Conservation (phyloP, 2,888 invertebrate genomes). For the Acrobasis consociella region DNA sequence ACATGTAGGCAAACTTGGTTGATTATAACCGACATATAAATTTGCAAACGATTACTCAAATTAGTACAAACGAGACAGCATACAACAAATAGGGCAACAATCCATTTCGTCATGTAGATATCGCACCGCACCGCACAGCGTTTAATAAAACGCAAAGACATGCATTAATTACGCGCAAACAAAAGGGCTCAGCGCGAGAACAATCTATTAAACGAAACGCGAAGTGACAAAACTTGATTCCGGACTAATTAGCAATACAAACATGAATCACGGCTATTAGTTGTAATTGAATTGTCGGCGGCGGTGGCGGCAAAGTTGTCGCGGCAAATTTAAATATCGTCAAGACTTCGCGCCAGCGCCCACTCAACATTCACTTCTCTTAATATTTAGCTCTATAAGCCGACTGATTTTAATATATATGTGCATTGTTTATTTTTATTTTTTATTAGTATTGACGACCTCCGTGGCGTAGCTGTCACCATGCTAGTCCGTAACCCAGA, state of each 20-base stretch:
- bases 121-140: constrained; percentile 9
- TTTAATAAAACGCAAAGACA: constrained; percentile 49
- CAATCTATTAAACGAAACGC: constrained; percentile 72
- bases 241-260: constrained; percentile 82
- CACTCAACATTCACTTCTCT: constrained; percentile 12
- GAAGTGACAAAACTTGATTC: constrained; percentile 81
- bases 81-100: constrained; percentile 2
- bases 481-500: too few species aligned
- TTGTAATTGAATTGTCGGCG: constrained; percentile 81
- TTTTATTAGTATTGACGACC: too few species aligned
- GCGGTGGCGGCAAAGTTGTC: constrained; percentile 49
- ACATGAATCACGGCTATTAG: constrained; percentile 83
- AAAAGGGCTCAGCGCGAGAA: constrained; percentile 62
- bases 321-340: constrained; percentile 20
- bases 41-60: neutral
- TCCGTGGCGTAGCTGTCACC: too few species aligned
- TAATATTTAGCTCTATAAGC: constrained; percentile 12
- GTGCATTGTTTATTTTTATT: neutral
- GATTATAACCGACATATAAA: too few species aligned
- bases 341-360: constrained; percentile 13
- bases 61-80: neutral
- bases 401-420: constrained; percentile 6
- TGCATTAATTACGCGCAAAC: constrained; percentile 62
- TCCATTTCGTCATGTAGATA: constrained; percentile 14
- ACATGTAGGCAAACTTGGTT: too few species aligned